phyloP scores from a whole-genome alignment of 2,888 invertebrate species.

The Netelia melanura region DNA sequence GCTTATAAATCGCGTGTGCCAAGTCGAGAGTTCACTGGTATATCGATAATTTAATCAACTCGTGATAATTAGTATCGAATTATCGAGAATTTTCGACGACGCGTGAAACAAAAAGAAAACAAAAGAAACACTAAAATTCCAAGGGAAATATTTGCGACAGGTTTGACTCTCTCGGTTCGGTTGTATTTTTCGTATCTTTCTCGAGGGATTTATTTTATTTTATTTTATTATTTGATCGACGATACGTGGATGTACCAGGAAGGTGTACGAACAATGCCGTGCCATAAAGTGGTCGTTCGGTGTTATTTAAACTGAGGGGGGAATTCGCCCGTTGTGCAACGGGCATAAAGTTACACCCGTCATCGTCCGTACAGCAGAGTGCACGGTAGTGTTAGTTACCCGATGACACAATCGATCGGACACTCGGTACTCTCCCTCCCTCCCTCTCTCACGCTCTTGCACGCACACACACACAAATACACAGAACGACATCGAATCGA shows the following conservation, averaged over 20 bases:
- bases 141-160: too few relatives aligned
- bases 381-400: constrained; percentile 54
- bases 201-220: background rate
- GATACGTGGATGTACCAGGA: background rate
- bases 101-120: background rate
- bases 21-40: background rate
- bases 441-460: constrained; percentile 38
- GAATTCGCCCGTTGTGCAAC: constrained; percentile 58
- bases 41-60: background rate
- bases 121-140: background rate
- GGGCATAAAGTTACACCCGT: constrained; percentile 64
- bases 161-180: background rate
- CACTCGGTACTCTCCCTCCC: constrained; percentile 44
- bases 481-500: constrained; percentile 48
- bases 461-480: too few relatives aligned
- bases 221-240: background rate
- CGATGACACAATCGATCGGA: constrained; percentile 71
- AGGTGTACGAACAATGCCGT: background rate
- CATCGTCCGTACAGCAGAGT: constrained; percentile 35
- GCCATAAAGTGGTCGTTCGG: constrained; percentile 29
- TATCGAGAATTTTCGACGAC: constrained; percentile 1
- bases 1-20: background rate
- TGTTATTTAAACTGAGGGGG: constrained; percentile 51
- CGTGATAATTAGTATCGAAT: constrained; percentile 12
- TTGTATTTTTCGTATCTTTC: background rate